Conservation (phyloP, 2,113 vertebrate species). For the Rhodinocichla rosea region DNA sequence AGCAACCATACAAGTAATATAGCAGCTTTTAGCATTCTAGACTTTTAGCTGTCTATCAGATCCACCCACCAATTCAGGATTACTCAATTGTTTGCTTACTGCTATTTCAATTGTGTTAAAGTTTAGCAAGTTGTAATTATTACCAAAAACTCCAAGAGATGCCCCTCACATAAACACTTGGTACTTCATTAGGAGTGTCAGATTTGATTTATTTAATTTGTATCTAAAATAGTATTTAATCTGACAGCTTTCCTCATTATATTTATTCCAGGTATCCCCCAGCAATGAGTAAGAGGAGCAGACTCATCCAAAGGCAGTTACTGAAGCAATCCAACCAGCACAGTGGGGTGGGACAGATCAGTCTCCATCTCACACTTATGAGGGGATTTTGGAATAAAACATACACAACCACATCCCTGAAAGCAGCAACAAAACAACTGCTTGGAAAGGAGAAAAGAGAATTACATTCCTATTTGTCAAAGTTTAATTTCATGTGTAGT, state of each 20-base stretch:
- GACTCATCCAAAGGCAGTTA: neutral
- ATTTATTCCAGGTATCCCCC: neutral
- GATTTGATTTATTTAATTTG: neutral
- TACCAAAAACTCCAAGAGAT: neutral
- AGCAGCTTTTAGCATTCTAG: neutral
- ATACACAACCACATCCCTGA: neutral
- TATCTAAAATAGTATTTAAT: neutral
- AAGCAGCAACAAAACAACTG: neutral
- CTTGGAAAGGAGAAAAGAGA: neutral
- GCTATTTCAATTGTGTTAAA: neutral
- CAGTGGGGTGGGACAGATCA: neutral
- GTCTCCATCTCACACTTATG: neutral
- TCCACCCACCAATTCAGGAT: constrained; percentile 1
- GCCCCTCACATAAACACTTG: neutral
- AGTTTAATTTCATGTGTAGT: neutral
- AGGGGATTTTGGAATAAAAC: neutral
- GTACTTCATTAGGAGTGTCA: neutral
- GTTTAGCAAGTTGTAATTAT: neutral
- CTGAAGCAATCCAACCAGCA: neutral
- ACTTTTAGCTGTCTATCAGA: neutral
- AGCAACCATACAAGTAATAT: neutral
- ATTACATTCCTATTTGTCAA: neutral
- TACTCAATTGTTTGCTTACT: constrained; percentile 29
- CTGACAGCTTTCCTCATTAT: neutral
- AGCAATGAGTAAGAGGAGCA: neutral